Percentiles rank a stretch among this genome's conserved stretches.
Conservation (phyloP, 1,140 invertebrate genomes). For the Trichoplusia ni region DNA sequence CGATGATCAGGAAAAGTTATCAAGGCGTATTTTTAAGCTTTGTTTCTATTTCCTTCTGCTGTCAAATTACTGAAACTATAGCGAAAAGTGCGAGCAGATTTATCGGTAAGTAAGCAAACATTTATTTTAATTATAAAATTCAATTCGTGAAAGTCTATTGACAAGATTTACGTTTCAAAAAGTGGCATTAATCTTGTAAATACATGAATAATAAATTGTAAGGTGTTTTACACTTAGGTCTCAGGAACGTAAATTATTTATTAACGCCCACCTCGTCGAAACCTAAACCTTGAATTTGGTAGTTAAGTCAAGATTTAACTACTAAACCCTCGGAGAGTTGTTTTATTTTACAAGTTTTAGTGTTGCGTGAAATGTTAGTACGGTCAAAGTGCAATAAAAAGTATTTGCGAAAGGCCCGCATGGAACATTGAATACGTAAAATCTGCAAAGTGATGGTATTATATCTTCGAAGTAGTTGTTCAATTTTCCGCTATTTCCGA, state of each 20-base stretch:
- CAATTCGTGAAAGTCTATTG: constrained; percentile 3
- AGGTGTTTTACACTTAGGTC: constrained; percentile 30
- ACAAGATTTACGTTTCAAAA: constrained; percentile 4
- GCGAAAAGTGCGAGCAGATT: constrained; percentile 78
- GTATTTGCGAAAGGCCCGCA: neutral
- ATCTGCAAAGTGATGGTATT: too few species aligned
- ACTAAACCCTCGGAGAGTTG: constrained; percentile 15
- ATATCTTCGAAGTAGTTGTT: too few species aligned
- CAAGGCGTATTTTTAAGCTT: constrained; percentile 75
- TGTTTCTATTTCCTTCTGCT: constrained; percentile 76
- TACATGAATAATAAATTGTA: constrained; percentile 25
- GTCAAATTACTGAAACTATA: constrained; percentile 76
- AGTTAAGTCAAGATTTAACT: constrained; percentile 20
- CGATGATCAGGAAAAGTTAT: constrained; percentile 74
- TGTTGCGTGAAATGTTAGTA: neutral
- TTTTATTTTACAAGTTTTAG: constrained; percentile 10
- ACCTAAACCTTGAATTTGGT: constrained; percentile 20
- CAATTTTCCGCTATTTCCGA: too few species aligned
- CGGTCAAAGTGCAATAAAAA: neutral
- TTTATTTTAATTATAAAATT: constrained; percentile 9
- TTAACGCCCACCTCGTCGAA: constrained; percentile 13
- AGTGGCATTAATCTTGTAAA: constrained; percentile 8
- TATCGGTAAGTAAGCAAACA: constrained; percentile 59
- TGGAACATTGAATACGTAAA: constrained; percentile 6
- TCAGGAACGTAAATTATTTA: constrained; percentile 24